Conservation (phyloP, 2,888 invertebrate genomes). For the Polydrusus pterygomalis region DNA sequence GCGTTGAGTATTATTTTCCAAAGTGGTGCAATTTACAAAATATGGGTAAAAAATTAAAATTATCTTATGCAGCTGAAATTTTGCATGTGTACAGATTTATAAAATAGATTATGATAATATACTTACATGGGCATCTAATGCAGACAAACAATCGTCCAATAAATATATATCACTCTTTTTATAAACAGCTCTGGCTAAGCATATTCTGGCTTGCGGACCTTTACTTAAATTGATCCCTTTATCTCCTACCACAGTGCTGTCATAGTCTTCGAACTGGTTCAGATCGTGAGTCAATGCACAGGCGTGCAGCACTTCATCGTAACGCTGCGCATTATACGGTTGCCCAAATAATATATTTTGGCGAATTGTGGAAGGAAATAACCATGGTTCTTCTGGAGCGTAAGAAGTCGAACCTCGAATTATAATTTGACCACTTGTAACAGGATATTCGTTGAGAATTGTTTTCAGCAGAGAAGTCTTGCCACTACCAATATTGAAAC, state of each 20-base stretch:
- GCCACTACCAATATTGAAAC: slow-evolving; percentile 71
- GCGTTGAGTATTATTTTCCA: too few species aligned
- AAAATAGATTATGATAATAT: too few species aligned
- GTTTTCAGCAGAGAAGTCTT: slow-evolving; percentile 64
- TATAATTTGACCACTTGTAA: slow-evolving; percentile 57
- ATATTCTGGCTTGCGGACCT: slow-evolving; percentile 72
- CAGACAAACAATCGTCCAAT: slow-evolving; percentile 64
- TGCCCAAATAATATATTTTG: slow-evolving; percentile 69
- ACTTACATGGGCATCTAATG: slow-evolving; percentile 62
- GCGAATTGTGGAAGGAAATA: slow-evolving; percentile 64
- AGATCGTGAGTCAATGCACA: slow-evolving; percentile 75
- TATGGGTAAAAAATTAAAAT: too few species aligned
- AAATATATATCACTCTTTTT: slow-evolving; percentile 65
- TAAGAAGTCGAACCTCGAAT: slow-evolving; percentile 64
- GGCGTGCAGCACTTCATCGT: slow-evolving; percentile 67
- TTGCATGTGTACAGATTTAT: too few species aligned
- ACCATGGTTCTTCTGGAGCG: slow-evolving; percentile 66
- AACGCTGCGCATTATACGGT: slow-evolving; percentile 65
- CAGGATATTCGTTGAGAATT: slow-evolving; percentile 62
- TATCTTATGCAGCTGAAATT: too few species aligned
- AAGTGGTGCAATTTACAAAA: too few species aligned
- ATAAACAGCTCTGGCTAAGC: slow-evolving; percentile 65
- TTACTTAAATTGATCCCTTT: slow-evolving; percentile 78
- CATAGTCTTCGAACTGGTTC: slow-evolving; percentile 65
- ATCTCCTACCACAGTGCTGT: slow-evolving; percentile 77